Conservation (phyloP, 2,113 vertebrate genomes). For the Anthoscopus minutus region DNA sequence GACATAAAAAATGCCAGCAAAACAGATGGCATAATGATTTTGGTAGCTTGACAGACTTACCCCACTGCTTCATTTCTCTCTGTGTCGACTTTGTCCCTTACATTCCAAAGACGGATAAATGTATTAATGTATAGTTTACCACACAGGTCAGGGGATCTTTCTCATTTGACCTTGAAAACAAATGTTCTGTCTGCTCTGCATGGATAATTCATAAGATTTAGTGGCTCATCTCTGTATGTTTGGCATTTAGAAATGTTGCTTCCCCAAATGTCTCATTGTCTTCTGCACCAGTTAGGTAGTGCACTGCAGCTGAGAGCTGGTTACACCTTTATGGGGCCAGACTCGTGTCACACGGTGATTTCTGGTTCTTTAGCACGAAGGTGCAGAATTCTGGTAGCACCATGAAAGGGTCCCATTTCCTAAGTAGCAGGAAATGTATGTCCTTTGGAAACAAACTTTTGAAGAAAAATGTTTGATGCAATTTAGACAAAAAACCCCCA, state of each 20-base stretch:
- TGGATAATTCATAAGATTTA: slow-evolving; percentile 57
- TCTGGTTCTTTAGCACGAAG: background rate
- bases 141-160: slow-evolving; percentile 33
- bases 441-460: background rate
- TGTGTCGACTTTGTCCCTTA: slow-evolving; percentile 24
- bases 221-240: background rate
- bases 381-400: background rate
- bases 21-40: slow-evolving; percentile 8
- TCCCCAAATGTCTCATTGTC: background rate
- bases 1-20: background rate
- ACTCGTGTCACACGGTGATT: background rate
- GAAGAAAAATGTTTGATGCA: background rate
- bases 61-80: background rate
- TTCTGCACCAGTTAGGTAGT: background rate
- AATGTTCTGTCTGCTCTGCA: slow-evolving; percentile 46
- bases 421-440: background rate
- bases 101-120: slow-evolving; percentile 29
- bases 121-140: slow-evolving; percentile 21
- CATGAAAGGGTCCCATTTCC: background rate
- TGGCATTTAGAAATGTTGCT: slow-evolving; percentile 6
- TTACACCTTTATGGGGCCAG: background rate
- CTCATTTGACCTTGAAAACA: slow-evolving; percentile 46
- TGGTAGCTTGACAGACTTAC: slow-evolving; percentile 15
- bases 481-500: background rate
- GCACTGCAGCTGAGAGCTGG: background rate